Base-by-base conservation (phyloP, 1,140 invertebrate species). In the Diabrotica undecimpunctata region DNA sequence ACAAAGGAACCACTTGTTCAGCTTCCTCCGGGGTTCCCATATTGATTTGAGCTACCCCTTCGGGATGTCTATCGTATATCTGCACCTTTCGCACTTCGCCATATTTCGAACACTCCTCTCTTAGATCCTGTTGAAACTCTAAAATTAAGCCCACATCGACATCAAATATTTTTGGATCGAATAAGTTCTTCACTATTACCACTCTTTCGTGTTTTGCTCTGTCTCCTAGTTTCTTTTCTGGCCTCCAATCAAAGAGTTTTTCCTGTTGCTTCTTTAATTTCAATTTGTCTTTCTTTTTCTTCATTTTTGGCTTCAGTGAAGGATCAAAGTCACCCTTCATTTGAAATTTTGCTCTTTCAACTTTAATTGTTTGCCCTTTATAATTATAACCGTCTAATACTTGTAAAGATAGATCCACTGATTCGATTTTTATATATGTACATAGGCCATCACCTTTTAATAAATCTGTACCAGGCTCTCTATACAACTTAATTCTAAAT, bases 371-470 rank as follows among this genome's bases (percentile, higher is more conserved):
- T 46, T 93, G 86, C 0, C 89, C 93, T 74, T 91, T 86, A 25
- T 90, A 78, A 68, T 91, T 85, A 74, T 85, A 91, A 0, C 94
- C 97, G 84, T 99, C 97, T 13, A 99, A 79, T 68, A 99, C 86
- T 61, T 95, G 90, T 53, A 99, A 79, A 0, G 97, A 96, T 68
- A 99, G 79, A 50, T 96, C 87, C 0, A 99, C 95, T 13, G 96
- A 98, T 79, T 99, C 97, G 75, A 90, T 86, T 86, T 96, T 98
- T 14, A 99, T 96, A 75, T 99, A 99, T 70, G 94, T 95, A 79
- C 97, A 99, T 7, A 95, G 83, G 12, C 91, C 98, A 83, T 99
- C 97, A 11, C 97, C 97, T 83, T 99, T 99, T 9, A 93, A 82
- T 69, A 90, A 83, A 39, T 90, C 90, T 5, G 93, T 91, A 74